Conservation (phyloP, 2,888 invertebrate genomes). For the Amphipyra berbera region DNA sequence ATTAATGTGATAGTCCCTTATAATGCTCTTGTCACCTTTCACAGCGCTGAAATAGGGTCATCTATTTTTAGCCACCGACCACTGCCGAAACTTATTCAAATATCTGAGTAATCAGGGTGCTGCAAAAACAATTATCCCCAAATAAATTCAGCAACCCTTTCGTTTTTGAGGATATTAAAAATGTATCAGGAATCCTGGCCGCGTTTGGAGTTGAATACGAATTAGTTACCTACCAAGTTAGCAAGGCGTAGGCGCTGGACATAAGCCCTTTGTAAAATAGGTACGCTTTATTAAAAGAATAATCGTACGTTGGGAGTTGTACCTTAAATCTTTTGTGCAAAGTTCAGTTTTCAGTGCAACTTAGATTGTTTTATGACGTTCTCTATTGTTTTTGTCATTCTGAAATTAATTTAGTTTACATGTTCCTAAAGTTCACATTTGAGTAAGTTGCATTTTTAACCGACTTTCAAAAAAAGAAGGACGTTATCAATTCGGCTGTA, state of each 20-base stretch:
- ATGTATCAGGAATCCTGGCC: slow-evolving; percentile 18
- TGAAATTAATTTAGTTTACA: background rate
- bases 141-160: slow-evolving; percentile 13
- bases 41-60: slow-evolving; percentile 17
- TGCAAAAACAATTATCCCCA: slow-evolving; percentile 21
- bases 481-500: too few relatives aligned
- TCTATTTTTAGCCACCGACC: slow-evolving; percentile 26
- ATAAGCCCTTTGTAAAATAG: background rate
- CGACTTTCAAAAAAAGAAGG: too few relatives aligned
- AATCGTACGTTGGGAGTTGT: too few relatives aligned
- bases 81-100: slow-evolving; percentile 4
- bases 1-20: slow-evolving; percentile 4
- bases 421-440: too few relatives aligned
- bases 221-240: slow-evolving; percentile 19
- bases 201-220: slow-evolving; percentile 31
- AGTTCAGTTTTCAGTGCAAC: slow-evolving; percentile 1
- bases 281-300: too few relatives aligned
- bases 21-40: slow-evolving; percentile 1
- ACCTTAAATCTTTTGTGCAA: too few relatives aligned
- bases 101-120: slow-evolving; percentile 8
- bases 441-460: too few relatives aligned
- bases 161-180: slow-evolving; percentile 25
- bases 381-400: background rate
- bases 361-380: background rate
- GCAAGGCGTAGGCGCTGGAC: background rate